These are phyloP conservation scores for Chrysodeixis includens DNA, from an alignment of 2,888 invertebrate genomes.

Conservation along the genomic window DNA sequence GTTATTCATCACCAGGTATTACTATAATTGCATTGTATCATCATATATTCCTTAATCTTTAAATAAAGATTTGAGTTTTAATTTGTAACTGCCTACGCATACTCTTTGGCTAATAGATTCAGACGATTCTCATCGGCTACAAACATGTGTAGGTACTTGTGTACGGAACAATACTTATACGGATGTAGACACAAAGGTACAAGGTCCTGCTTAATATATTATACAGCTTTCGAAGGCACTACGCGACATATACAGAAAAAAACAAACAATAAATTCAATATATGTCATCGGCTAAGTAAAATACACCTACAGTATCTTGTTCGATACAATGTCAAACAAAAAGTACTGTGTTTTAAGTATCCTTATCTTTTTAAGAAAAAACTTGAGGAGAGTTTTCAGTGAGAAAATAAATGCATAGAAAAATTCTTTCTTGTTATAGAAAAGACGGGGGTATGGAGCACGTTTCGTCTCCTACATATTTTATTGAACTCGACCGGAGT, in stretches of 20 bases:
- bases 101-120: conserved; percentile 45
- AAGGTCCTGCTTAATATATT: conserved; percentile 46
- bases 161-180: conserved; percentile 28
- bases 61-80: background rate
- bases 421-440: conserved; percentile 88
- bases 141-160: conserved; percentile 15
- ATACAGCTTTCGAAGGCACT: conserved; percentile 19
- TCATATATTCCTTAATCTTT: background rate
- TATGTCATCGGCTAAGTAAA: conserved; percentile 52
- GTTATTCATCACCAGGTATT: background rate
- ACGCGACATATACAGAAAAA: conserved; percentile 42
- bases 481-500: conserved; percentile 78
- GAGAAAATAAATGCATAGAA: conserved; percentile 86
- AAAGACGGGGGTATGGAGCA: conserved; percentile 77
- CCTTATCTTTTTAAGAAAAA: conserved; percentile 66
- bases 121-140: conserved; percentile 41
- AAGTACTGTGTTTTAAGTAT: conserved; percentile 50
- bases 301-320: conserved; percentile 58
- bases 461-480: conserved; percentile 87
- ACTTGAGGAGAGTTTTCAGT: conserved; percentile 76
- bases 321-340: conserved; percentile 36
- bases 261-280: conserved; percentile 59
- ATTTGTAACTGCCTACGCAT: background rate
- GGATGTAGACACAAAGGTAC: conserved; percentile 36
- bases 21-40: no score